Evolutionary conservation across 2,888 invertebrate genomes (phyloP).

Genomic region (Teinopalpus imperialis): DNA sequence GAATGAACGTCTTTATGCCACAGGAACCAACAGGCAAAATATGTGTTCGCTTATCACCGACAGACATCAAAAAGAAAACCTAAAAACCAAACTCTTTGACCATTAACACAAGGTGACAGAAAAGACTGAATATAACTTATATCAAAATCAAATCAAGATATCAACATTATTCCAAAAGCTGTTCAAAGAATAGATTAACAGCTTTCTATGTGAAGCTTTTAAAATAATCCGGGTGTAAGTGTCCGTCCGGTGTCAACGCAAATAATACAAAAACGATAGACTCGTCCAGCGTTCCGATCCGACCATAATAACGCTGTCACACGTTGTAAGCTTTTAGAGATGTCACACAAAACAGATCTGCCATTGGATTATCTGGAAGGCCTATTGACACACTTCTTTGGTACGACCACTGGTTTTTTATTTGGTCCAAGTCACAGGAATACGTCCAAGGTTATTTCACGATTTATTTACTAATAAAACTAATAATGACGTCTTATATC

Average conservation of each 20-base stretch:
- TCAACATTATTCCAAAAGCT: no score
- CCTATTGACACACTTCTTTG: conserved; percentile 16
- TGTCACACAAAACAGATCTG: conserved; percentile 39
- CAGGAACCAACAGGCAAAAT: no score
- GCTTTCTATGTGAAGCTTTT: conserved; percentile 18
- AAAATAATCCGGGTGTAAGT: conserved; percentile 25
- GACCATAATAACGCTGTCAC: conserved; percentile 12
- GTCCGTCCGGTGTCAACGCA: conserved; percentile 10
- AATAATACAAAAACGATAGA: conserved; percentile 8
- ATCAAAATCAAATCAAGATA: conserved; percentile 14
- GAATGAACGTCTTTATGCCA: no score
- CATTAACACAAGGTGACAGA: no score
- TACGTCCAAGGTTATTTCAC: no score
- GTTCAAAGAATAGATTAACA: conserved; percentile 11
- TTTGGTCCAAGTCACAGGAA: conserved; percentile 4
- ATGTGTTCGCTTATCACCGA: no score
- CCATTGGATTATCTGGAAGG: conserved; percentile 31
- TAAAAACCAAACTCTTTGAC: no score
- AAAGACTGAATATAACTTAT: no score
- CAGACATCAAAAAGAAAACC: no score
- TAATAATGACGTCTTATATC: no score
- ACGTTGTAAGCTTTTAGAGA: conserved; percentile 29
- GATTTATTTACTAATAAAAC: no score
- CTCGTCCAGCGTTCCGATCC: background rate
- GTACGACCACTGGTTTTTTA: conserved; percentile 11